These are phyloP conservation scores for Acanthis flammea DNA, from an alignment of 2,797 vertebrate genomes.

Conservation along the genomic window DNA sequence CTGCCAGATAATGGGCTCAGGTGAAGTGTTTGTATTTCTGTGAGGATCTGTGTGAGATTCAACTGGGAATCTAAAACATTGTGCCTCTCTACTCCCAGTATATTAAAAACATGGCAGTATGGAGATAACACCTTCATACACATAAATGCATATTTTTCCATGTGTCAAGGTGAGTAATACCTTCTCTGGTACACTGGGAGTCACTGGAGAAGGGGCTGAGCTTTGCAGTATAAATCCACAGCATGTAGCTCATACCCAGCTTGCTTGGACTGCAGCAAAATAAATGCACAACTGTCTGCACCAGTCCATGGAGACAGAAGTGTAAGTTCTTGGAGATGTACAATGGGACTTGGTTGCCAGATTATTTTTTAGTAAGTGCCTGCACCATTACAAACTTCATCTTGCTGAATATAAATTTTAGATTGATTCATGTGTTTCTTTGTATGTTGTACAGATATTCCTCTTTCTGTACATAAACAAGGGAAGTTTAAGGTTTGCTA, in stretches of 20 bases:
- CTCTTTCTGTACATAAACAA: not conserved
- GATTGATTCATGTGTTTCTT: not conserved
- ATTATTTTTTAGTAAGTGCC: not conserved
- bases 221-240: not conserved
- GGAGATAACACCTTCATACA: not conserved
- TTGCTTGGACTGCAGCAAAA: not conserved
- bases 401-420: not conserved
- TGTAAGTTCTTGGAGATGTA: not conserved
- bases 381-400: not conserved
- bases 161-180: not conserved
- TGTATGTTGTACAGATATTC: not conserved
- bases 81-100: not conserved
- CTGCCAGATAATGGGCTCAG: not conserved
- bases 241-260: accelerated
- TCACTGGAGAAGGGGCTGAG: not conserved
- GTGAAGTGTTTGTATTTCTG: not conserved
- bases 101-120: not conserved
- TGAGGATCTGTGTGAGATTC: not conserved
- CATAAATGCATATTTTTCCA: not conserved
- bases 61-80: not conserved
- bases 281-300: not conserved
- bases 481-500: not conserved
- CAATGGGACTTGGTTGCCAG: not conserved
- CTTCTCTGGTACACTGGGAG: not conserved
- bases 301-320: not conserved